Evolutionary conservation across 2,797 vertebrate species (phyloP).

Genomic region (Scarus forsteni): DNA sequence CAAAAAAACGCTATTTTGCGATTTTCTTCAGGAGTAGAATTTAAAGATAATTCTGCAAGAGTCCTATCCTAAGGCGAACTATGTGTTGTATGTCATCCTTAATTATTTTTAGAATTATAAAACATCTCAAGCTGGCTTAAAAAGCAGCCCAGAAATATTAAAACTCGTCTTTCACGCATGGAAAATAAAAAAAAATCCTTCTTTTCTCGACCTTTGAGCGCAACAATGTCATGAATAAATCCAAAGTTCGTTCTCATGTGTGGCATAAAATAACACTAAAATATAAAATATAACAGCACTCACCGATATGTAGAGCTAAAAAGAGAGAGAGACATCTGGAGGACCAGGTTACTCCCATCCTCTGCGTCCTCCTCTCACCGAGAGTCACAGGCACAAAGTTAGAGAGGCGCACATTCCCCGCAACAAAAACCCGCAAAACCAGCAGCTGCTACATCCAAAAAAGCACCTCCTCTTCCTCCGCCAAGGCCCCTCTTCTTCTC

Average conservation of each 20-base stretch:
- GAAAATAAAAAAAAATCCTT: background rate
- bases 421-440: slow-evolving; percentile 11
- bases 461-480: no score
- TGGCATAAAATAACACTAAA: background rate
- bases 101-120: background rate
- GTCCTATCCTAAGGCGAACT: background rate
- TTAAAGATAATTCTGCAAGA: background rate
- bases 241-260: background rate
- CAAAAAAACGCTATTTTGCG: background rate
- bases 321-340: slow-evolving; percentile 92
- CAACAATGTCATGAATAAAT: background rate
- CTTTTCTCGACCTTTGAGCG: no score
- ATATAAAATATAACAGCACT: slow-evolving; percentile 20
- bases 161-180: background rate
- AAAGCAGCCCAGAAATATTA: background rate
- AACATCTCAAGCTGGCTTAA: background rate
- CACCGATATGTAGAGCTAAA: slow-evolving; percentile 84
- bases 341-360: slow-evolving; percentile 96
- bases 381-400: slow-evolving; percentile 84
- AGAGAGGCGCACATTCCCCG: slow-evolving; percentile 80
- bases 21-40: no score
- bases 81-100: background rate
- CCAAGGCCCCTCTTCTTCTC: background rate
- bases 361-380: slow-evolving; percentile 93
- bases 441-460: slow-evolving; percentile 30